Base-by-base conservation (phyloP, 2,797 vertebrate genomes). In the Novumbra hubbsi region DNA sequence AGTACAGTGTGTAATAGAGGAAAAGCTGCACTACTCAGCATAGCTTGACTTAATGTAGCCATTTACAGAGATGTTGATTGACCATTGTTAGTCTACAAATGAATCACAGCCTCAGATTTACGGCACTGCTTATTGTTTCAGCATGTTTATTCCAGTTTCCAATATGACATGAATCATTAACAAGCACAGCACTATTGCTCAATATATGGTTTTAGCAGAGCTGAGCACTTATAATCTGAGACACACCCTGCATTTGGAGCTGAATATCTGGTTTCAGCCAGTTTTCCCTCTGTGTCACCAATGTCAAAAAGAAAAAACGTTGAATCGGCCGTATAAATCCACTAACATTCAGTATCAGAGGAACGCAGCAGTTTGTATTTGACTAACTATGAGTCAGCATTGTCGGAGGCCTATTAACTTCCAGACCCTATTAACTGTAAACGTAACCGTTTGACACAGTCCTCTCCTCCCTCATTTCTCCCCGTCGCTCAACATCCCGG, bases 251-350 rank as follows among this genome's bases (percentile, higher is more conserved):
- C 28, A 45, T 74, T 66, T 74, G 84, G 71, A 76, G 70, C 71
- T 70, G 73, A 86, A 88, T 86, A 90, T 91, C 86, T 91, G 89
- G 81, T 84, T 85, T 62, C 41, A 78, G 80, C 79, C 70, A 76
- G 71, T 74, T 62, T 64, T 65, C 52, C 76, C 71, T 60, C 38
- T 24, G n/a, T 27, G 55, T 64, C 28, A 64, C 30, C 63, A 17
- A 19, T 19, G 30, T 65, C 15, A 65, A 32, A 30, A 19, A 32
- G 28, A 3, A 32, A 21, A 55, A 55, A 8, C 50, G 2, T 52
- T 52, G 2, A 6, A 52, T 21, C 21, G n/a, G 2, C n/a, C 21
- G n/a, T 55, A 7, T 55, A 2, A 24, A 60, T 14, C 2, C 12
- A 24, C 55, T 11, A 60, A 57, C 21, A 24, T 27, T 14, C 24